These are phyloP conservation scores for Aphis gossypii DNA, from an alignment of 1,140 invertebrate genomes.

Conservation along the genomic window DNA sequence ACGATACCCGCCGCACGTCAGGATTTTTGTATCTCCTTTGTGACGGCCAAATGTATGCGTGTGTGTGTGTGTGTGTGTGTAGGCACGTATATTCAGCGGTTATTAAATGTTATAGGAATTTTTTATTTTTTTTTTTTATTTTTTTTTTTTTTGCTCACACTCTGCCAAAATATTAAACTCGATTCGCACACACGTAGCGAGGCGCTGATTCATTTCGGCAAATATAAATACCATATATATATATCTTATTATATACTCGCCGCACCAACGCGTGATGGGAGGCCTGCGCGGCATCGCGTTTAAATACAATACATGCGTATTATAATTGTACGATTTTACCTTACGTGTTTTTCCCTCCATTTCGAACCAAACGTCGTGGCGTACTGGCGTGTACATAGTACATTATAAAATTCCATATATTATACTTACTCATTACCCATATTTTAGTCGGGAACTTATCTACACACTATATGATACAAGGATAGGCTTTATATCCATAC, in stretches of 20 bases:
- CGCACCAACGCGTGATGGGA: conserved; percentile 1
- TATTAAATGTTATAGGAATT: conserved; percentile 6
- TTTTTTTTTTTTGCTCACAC: background rate
- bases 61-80: background rate
- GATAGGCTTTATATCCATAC: background rate
- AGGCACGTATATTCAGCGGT: background rate
- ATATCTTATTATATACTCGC: background rate
- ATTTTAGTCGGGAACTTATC: background rate
- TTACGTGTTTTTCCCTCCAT: background rate
- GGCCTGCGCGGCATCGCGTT: background rate
- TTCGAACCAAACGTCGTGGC: background rate
- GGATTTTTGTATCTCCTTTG: conserved; percentile 44
- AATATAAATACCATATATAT: background rate
- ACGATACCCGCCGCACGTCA: background rate
- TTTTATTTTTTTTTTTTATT: background rate
- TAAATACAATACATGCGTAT: background rate
- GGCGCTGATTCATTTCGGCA: no score
- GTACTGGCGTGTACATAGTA: background rate
- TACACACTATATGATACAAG: background rate
- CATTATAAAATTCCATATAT: background rate
- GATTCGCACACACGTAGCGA: background rate
- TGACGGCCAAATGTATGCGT: conserved; percentile 19
- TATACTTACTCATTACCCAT: background rate
- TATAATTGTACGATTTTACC: background rate
- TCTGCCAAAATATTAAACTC: background rate